Percentiles rank a stretch among this genome's conserved stretches.
These are phyloP conservation scores for Anoncus sp. DNA, from an alignment of 2,888 invertebrate species.

Conservation along the genomic window DNA sequence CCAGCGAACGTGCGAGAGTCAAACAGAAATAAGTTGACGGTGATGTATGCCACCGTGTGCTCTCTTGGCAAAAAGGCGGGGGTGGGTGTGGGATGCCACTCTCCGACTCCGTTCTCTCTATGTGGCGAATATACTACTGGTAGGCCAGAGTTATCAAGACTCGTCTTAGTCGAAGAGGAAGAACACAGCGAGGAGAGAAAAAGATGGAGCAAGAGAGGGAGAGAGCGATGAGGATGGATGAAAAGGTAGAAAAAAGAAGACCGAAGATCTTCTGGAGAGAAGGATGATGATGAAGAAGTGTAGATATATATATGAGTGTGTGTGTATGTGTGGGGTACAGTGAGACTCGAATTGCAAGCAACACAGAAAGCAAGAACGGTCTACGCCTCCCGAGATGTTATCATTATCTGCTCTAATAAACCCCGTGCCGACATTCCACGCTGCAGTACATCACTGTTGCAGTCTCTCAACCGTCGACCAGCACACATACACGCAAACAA, in stretches of 20 bases:
- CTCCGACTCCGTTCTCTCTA: conserved; percentile 27
- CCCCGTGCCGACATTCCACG: conserved; percentile 75
- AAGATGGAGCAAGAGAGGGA: conserved; percentile 28
- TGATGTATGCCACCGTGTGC: conserved; percentile 75
- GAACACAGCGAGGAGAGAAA: conserved; percentile 35
- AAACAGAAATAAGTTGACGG: conserved; percentile 80
- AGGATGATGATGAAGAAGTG: conserved; percentile 61
- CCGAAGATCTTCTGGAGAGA: conserved; percentile 53
- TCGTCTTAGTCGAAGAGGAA: conserved; percentile 37
- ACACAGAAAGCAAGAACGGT: conserved; percentile 63
- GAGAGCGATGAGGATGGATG: conserved; percentile 42
- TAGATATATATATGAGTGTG: conserved; percentile 34
- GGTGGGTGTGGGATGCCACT: conserved; percentile 63
- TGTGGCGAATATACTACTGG: conserved; percentile 36
- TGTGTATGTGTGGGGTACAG: conserved; percentile 12
- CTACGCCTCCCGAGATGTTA: conserved; percentile 79
- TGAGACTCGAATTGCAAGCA: conserved; percentile 50
- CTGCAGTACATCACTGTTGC: conserved; percentile 74
- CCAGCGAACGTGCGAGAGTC: conserved; percentile 23
- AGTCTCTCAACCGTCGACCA: conserved; percentile 57
- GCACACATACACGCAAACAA: conserved; percentile 30
- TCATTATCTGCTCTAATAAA: conserved; percentile 81
- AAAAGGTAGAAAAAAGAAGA: conserved; percentile 38
- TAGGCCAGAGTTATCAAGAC: conserved; percentile 30
- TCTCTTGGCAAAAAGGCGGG: conserved; percentile 65